Evolutionary conservation across 2,888 invertebrate genomes (phyloP), one percentile per base, ranked within the genome.

Genomic region (Oligia strigilis): DNA sequence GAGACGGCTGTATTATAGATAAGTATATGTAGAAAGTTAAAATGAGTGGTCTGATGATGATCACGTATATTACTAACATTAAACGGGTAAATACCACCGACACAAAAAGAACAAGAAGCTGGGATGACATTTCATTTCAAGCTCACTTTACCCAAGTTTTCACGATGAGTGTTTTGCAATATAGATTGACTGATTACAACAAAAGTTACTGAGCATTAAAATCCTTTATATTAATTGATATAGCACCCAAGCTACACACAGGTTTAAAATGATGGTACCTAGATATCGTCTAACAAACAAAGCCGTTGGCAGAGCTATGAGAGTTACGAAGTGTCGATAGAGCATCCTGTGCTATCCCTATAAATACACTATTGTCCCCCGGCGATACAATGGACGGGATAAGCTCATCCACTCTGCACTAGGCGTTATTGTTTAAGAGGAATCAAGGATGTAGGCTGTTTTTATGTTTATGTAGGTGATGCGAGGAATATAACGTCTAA

Each of bases 331-430:
- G 77, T 81, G 83, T 23, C 78, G 83, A 89, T 67, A 65, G 70
- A 62, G 49, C 60, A 82, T 84, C 60, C 73, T 67, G 74, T 36
- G 58, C 43, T 79, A 72, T 81, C 62, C 52, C 72, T 62, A 81
- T 88, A 82, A 82, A 87, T 86, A 55, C 43, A 29, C 82, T 55
- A 87, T 81, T 81, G 81, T 83, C 67, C 77, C 76, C 55, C 49
- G 88, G 77, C 36, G 13, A 70, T 9, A 89, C 87, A 86, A 89
- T 83, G 70, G 72, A 75, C 58, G 55, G 80, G 73, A 84, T 49
- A 71, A 69, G 55, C 75, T 36, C 80, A 77, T 72, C 49, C 75
- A 77, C 17, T 82, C 67, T 62, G 17, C 40, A 73, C 67, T 65
- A 66, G 62, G 62, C 66, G 71, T 75, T 73, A 85, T 77, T 85